phyloP scores from a whole-genome alignment of 1,140 invertebrate species.

The Gryon sp. region DNA sequence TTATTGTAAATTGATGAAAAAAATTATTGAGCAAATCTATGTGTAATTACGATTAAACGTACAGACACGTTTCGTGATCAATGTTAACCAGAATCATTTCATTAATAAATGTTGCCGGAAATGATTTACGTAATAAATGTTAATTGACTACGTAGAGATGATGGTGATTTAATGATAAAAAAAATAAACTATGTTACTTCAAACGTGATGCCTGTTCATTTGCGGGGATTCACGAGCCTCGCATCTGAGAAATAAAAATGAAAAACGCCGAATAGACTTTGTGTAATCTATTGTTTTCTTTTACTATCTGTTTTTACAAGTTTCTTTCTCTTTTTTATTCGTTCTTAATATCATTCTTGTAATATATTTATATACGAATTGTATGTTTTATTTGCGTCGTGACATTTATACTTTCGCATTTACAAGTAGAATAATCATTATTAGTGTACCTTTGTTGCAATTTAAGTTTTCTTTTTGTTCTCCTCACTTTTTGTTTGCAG shows the following conservation, averaged over 20 bases:
- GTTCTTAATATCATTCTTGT: no score
- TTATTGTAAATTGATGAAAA: slow-evolving; percentile 42
- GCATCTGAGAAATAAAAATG: no score
- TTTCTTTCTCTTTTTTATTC: no score
- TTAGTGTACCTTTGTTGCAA: no score
- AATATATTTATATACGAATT: no score
- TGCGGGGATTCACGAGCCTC: background rate
- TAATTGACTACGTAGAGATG: slow-evolving; percentile 49
- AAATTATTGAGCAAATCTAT: slow-evolving; percentile 46
- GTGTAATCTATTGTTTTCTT: no score
- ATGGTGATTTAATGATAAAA: slow-evolving; percentile 42
- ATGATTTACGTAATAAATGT: slow-evolving; percentile 60
- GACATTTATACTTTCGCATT: background rate
- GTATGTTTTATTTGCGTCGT: no score
- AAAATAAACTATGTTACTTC: slow-evolving; percentile 57
- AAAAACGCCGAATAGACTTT: no score
- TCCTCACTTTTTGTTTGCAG: no score
- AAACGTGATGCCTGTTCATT: slow-evolving; percentile 12
- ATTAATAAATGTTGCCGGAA: slow-evolving; percentile 55
- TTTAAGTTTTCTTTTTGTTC: no score
- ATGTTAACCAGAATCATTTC: slow-evolving; percentile 57
- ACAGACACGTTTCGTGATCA: slow-evolving; percentile 47
- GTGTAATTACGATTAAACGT: slow-evolving; percentile 57
- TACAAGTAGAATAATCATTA: background rate
- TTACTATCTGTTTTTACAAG: no score